Conservation (phyloP, 2,113 vertebrate species). For the Micromys minutus region DNA sequence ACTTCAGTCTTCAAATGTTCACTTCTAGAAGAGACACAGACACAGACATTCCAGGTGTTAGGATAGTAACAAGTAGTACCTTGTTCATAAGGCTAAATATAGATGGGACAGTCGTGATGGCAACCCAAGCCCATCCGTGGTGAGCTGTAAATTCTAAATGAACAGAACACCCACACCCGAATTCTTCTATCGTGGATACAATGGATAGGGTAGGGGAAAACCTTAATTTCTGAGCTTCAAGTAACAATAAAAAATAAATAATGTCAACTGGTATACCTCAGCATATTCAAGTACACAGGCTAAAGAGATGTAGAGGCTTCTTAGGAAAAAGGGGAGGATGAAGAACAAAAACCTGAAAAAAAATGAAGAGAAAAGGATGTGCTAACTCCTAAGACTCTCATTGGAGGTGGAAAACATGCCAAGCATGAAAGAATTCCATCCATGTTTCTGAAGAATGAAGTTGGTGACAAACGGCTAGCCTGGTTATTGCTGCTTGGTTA, state of each 20-base stretch:
- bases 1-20: not conserved
- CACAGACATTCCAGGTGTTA: not conserved
- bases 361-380: not conserved
- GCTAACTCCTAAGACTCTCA: not conserved
- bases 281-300: not conserved
- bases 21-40: conserved; percentile 51
- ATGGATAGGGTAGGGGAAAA: not conserved
- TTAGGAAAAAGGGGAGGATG: not conserved
- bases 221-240: not conserved
- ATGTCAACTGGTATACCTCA: not conserved
- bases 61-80: not conserved
- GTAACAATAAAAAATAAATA: not conserved
- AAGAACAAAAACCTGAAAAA: not conserved
- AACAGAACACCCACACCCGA: not conserved
- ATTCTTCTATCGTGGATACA: not conserved
- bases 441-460: conserved; percentile 14
- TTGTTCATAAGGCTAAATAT: not conserved
- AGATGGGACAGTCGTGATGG: not conserved
- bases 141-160: not conserved
- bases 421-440: not conserved
- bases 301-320: not conserved
- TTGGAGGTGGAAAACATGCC: not conserved
- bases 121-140: not conserved
- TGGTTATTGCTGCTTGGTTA: not conserved
- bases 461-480: conserved; percentile 16